Evolutionary conservation across 2,888 invertebrate species (phyloP), one percentile per base, ranked within the genome.

Genomic region (Galerucella nymphaeae): DNA sequence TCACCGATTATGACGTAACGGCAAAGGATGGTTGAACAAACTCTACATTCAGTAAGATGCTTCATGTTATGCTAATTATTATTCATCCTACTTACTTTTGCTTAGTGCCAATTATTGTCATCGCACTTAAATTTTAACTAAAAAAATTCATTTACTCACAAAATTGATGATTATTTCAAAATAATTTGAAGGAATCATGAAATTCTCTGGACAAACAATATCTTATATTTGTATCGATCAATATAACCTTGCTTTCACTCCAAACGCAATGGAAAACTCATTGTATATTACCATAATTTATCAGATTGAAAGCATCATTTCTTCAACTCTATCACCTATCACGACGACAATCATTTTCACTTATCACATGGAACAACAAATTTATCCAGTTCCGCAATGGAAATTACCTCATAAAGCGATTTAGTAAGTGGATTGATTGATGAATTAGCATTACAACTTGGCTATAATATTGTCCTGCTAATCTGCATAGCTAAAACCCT

Each of bases 391-490:
- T 45, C 14, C 13, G 11, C 13, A 1, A 2, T 14, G 45, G 14
- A 45, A 45, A 45, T 45, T 13, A 45, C 45, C 45, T 13, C 0
- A 45, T 45, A 14, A 14, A 45, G 5, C 45, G 45, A 45, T 45
- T 45, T 45, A 45, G 14, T 62, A 18, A 42, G 14, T 61, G 6
- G 8, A 9, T 41, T 20, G 3, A 41, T 66, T 10, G 41, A 66
- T 55, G 42, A 53, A 66, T 55, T 55, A 58, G 45, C 14, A 66
- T 58, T 57, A 66, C 45, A 14, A 42, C 20, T 42, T 45, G 41
- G 42, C 9, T 66, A 41, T n/a, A n/a, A n/a, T n/a, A n/a, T 45
- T 66, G 45, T 41, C 58, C 50, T 8, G 30, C 59, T 59, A 66
- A 66, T 58, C 20, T 42, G 20, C 20, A 16, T 20, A 42, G 66